These are phyloP conservation scores for Acleris cristana DNA, from an alignment of 2,888 invertebrate genomes.

Conservation along the genomic window DNA sequence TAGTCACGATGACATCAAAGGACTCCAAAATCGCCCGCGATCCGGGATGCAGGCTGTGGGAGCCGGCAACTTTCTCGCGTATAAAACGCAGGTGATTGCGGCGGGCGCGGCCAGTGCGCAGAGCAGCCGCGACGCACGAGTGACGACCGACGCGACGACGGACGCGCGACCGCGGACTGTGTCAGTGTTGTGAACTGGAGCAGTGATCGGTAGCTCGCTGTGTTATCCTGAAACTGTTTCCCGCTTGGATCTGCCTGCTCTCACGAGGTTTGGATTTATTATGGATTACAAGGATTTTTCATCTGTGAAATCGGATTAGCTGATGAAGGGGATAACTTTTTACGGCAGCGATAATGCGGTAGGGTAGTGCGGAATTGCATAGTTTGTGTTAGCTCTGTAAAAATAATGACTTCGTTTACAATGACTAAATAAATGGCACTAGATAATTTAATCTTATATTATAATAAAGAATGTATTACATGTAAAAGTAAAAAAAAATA, in stretches of 20 bases:
- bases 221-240: conserved; percentile 79
- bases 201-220: conserved; percentile 77
- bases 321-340: too few relatives aligned
- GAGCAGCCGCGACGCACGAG: conserved; percentile 56
- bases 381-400: too few relatives aligned
- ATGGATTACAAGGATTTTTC: conserved; percentile 10
- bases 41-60: conserved; percentile 72
- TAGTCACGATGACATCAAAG: conserved; percentile 64
- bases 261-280: conserved; percentile 36
- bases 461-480: too few relatives aligned
- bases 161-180: conserved; percentile 68
- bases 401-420: too few relatives aligned
- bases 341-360: too few relatives aligned
- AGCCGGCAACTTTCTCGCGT: conserved; percentile 78
- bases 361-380: too few relatives aligned
- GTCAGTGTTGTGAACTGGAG: conserved; percentile 75
- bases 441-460: too few relatives aligned
- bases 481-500: too few relatives aligned
- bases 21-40: conserved; percentile 73
- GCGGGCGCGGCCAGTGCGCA: conserved; percentile 76
- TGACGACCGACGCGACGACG: conserved; percentile 50
- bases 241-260: conserved; percentile 29
- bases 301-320: conserved; percentile 8
- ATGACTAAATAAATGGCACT: too few relatives aligned
- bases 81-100: conserved; percentile 69